Conservation (phyloP, 1,140 invertebrate genomes). For the Heliconius himera region DNA sequence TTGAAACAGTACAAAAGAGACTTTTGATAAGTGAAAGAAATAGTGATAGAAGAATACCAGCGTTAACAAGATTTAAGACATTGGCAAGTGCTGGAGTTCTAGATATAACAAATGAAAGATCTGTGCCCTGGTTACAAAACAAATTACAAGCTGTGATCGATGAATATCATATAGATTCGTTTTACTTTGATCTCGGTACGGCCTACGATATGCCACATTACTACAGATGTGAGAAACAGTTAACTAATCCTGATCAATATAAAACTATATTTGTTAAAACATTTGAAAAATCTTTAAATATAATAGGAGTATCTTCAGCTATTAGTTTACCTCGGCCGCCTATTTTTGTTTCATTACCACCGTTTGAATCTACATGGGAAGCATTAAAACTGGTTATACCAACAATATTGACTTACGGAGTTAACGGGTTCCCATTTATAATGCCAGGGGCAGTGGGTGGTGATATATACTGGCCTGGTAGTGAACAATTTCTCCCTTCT, state of each 20-base stretch:
- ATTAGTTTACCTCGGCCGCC: constrained; percentile 90
- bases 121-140: constrained; percentile 89
- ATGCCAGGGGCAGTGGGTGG: constrained; percentile 97
- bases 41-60: constrained; percentile 88
- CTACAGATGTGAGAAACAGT: constrained; percentile 87
- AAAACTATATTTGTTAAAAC: constrained; percentile 87
- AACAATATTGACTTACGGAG: constrained; percentile 92
- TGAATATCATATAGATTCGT: constrained; percentile 92
- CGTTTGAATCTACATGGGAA: constrained; percentile 94
- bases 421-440: constrained; percentile 94
- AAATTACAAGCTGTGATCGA: constrained; percentile 87
- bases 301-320: constrained; percentile 92
- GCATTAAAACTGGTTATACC: constrained; percentile 92
- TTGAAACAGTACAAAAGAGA: constrained; percentile 87
- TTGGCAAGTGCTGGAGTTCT: constrained; percentile 89
- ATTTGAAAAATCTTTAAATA: constrained; percentile 84
- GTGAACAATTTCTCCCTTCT: constrained; percentile 78
- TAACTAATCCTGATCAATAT: constrained; percentile 91
- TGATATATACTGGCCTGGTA: constrained; percentile 85
- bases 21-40: constrained; percentile 87
- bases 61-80: constrained; percentile 89
- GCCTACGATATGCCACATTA: constrained; percentile 93
- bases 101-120: constrained; percentile 91
- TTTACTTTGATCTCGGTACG: constrained; percentile 95
- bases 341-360: constrained; percentile 92